These are phyloP conservation scores for Catostylus mosaicus DNA, from an alignment of 30 jellyfish, hydroid and myxozoan genomes.

Conservation along the genomic window DNA sequence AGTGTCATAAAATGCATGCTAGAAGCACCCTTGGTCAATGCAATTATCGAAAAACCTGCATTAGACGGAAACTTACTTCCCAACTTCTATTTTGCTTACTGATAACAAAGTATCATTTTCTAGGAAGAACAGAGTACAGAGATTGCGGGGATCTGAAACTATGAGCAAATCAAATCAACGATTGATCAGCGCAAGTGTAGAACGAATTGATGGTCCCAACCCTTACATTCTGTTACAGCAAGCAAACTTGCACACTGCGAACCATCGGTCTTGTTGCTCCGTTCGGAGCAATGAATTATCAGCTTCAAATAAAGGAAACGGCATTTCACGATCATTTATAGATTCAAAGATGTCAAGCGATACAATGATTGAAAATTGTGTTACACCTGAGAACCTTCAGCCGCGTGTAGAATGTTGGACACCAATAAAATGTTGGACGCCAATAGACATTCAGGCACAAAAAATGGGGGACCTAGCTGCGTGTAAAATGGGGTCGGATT, in stretches of 20 bases:
- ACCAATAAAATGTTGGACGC: constrained; percentile 4
- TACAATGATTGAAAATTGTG: neutral
- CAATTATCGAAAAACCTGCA: no score
- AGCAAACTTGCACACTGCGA: neutral
- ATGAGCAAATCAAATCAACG: neutral
- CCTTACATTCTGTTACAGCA: neutral
- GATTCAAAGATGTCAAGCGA: neutral
- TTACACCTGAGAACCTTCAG: neutral
- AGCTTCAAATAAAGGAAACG: neutral
- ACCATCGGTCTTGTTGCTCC: neutral
- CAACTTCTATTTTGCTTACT: no score
- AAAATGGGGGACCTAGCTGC: neutral
- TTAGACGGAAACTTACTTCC: no score
- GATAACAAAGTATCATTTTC: no score
- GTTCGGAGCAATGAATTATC: neutral
- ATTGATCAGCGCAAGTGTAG: neutral
- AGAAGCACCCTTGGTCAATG: no score
- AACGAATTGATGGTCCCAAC: neutral
- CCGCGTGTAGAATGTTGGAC: neutral
- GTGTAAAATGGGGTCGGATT: neutral
- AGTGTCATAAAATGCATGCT: no score
- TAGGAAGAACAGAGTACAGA: constrained; percentile 1
- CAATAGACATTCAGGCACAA: neutral
- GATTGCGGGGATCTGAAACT: neutral
- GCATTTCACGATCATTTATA: neutral